phyloP scores from a whole-genome alignment of 2,797 vertebrate genomes.

The Ptychobarbus kaznakovi region DNA sequence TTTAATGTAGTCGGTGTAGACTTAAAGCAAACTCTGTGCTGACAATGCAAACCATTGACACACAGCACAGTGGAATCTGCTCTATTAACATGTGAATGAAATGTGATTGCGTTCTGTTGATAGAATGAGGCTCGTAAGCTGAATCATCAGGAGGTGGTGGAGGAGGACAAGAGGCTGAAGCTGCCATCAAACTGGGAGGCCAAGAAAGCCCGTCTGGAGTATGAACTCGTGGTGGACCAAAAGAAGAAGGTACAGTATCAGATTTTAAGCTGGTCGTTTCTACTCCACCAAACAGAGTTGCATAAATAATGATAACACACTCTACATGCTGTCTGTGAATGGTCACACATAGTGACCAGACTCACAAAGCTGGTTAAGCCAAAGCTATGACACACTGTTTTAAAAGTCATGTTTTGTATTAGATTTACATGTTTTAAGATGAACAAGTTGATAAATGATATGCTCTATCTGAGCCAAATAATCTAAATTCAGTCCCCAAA shows the following conservation, averaged over 20 bases:
- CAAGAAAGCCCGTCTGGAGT: slow-evolving; percentile 92
- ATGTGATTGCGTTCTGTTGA: background rate
- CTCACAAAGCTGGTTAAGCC: background rate
- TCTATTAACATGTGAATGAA: background rate
- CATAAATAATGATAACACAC: background rate
- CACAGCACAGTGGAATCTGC: background rate
- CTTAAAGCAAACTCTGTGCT: background rate
- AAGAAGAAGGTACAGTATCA: slow-evolving; percentile 85
- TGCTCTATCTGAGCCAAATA: no score
- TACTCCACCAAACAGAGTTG: background rate
- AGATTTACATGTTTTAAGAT: background rate
- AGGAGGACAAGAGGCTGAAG: slow-evolving; percentile 95
- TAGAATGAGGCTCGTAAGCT: slow-evolving; percentile 95
- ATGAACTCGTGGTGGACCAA: slow-evolving; percentile 86
- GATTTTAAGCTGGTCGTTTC: background rate
- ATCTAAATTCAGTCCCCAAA: background rate
- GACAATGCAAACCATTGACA: background rate
- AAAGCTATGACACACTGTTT: background rate
- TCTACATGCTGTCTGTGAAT: background rate
- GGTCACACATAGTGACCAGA: background rate
- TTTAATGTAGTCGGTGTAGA: background rate
- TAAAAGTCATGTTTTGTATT: background rate
- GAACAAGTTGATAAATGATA: no score
- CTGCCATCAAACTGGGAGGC: slow-evolving; percentile 95
- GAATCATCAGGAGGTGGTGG: slow-evolving; percentile 93